phyloP scores from a whole-genome alignment of 2,888 invertebrate species.

The Aphrophora alni region DNA sequence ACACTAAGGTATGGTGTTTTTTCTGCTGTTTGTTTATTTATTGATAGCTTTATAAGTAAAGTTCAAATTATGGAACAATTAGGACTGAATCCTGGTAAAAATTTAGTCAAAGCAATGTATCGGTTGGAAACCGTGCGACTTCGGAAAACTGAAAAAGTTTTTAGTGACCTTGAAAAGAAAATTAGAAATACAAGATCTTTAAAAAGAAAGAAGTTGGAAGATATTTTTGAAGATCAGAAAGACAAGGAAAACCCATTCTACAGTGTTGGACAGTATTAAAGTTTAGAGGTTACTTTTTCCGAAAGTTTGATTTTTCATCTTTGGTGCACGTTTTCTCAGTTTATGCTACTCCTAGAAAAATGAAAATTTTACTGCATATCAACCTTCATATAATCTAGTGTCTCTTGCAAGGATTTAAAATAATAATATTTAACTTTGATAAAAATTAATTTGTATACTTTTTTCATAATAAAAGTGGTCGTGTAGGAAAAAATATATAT shows the following conservation, averaged over 20 bases:
- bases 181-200: conserved; percentile 22
- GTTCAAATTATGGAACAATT: conserved; percentile 20
- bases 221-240: conserved; percentile 24
- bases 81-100: conserved; percentile 21
- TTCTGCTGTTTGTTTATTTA: conserved; percentile 35
- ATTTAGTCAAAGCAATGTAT: conserved; percentile 20
- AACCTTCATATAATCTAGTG: neutral
- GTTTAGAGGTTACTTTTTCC: neutral
- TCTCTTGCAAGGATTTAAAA: neutral
- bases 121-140: conserved; percentile 24
- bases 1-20: conserved; percentile 36
- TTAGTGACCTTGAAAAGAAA: conserved; percentile 19
- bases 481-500: neutral
- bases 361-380: conserved; percentile 18
- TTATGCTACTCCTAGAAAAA: neutral
- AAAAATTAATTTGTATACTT: neutral
- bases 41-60: conserved; percentile 31
- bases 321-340: conserved; percentile 27
- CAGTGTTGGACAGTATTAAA: conserved; percentile 11
- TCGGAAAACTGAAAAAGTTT: conserved; percentile 26
- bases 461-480: neutral
- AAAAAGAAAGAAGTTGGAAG: conserved; percentile 22
- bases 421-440: neutral
- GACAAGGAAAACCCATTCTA: conserved; percentile 21
- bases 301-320: conserved; percentile 15